Conservation (phyloP, 1,140 invertebrate genomes). For the Lepidurus packardi region DNA sequence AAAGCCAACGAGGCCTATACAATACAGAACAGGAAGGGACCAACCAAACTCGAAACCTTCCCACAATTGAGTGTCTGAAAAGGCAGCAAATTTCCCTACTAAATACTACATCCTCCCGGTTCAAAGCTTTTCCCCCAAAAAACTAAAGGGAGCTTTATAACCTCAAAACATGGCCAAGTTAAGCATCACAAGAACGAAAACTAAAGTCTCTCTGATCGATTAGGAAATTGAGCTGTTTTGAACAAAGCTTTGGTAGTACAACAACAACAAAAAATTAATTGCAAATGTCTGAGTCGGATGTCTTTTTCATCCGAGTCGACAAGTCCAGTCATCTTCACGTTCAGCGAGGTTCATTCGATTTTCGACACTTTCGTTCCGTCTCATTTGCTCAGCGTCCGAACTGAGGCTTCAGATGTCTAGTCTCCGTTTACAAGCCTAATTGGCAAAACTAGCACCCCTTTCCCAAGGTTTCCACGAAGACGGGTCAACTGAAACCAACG, state of each 20-base stretch:
- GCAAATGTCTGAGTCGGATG: too few species aligned
- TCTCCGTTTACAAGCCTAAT: slow-evolving; percentile 9
- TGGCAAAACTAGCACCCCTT: background rate
- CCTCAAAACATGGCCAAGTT: too few species aligned
- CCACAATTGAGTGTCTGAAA: background rate
- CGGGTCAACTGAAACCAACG: background rate
- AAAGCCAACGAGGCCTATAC: background rate
- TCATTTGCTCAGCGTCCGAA: slow-evolving; percentile 2
- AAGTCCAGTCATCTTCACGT: background rate
- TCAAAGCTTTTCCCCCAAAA: too few species aligned
- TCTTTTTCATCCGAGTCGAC: too few species aligned
- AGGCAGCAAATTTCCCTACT: background rate
- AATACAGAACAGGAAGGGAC: slow-evolving; percentile 6
- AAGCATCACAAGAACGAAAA: too few species aligned
- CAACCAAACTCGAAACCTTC: background rate
- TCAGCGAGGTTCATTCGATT: background rate
- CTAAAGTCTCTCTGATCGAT: too few species aligned
- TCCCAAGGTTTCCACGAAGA: background rate
- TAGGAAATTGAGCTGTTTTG: too few species aligned
- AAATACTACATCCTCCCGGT: too few species aligned
- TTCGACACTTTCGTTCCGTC: background rate
- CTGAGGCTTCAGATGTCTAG: background rate
- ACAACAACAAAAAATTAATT: too few species aligned
- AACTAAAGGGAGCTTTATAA: too few species aligned
- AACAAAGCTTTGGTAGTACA: too few species aligned